A percentile compares a stretch with the other conserved stretches of the same genome.
Evolutionary conservation across 1,140 invertebrate species (phyloP).

Genomic region (Cyrtorhinus lividipennis): DNA sequence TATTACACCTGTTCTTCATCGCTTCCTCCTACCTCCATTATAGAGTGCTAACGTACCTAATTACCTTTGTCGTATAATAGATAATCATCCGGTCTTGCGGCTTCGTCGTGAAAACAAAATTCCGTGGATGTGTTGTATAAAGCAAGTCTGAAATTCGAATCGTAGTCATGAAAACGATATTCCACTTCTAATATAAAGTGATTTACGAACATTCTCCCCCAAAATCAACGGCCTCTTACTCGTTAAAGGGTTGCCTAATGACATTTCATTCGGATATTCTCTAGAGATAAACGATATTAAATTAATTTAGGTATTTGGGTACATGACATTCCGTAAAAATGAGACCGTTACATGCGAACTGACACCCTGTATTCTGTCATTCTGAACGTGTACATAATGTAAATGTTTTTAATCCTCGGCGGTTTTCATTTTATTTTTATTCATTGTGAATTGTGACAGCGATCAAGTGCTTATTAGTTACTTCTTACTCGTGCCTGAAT

Average conservation of each 20-base stretch:
- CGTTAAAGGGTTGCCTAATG: neutral
- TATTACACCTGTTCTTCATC: constrained; percentile 63
- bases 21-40: constrained; percentile 58
- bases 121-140: neutral
- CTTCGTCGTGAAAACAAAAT: neutral
- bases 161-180: neutral
- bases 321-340: neutral
- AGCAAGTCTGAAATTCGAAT: neutral
- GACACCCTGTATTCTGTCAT: neutral
- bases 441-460: neutral
- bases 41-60: constrained; percentile 34
- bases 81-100: neutral
- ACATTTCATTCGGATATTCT: neutral
- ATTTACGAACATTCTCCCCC: neutral
- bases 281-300: neutral
- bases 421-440: neutral
- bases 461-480: neutral
- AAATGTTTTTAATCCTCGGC: neutral
- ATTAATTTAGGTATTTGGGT: neutral
- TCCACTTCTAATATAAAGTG: neutral
- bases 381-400: neutral
- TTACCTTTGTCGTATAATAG: constrained; percentile 21
- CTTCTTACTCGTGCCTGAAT: neutral
- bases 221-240: no score
- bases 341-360: neutral